phyloP scores from a whole-genome alignment of 2,888 invertebrate genomes.

The Adela reaumurella region DNA sequence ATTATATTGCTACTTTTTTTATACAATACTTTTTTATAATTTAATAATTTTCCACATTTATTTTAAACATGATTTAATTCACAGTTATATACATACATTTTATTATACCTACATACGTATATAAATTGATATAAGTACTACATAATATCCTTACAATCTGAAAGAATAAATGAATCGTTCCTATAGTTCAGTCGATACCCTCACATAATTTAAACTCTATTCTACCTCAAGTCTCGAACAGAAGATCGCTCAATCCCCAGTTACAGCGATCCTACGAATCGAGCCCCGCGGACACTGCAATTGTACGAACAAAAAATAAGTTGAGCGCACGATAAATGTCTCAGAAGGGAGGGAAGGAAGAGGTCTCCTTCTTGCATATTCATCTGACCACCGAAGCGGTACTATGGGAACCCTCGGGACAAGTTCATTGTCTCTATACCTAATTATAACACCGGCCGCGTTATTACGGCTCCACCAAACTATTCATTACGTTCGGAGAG shows the following conservation, averaged over 20 bases:
- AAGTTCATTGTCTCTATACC: neutral
- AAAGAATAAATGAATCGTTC: no score
- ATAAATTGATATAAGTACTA: no score
- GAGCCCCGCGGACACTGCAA: neutral
- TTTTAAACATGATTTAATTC: no score
- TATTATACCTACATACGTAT: no score
- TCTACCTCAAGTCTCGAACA: neutral
- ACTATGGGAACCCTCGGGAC: constrained; percentile 29
- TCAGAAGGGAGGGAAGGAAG: neutral
- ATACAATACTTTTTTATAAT: no score
- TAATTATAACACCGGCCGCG: neutral
- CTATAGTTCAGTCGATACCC: no score
- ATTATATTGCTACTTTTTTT: no score
- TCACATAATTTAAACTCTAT: no score
- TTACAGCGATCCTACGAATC: neutral
- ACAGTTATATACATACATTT: no score
- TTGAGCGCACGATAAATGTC: neutral
- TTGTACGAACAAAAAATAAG: neutral
- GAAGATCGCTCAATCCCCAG: neutral
- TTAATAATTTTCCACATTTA: no score
- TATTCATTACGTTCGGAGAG: neutral
- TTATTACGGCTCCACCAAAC: neutral
- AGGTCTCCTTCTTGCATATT: neutral
- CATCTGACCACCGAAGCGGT: constrained; percentile 25
- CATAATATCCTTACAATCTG: no score